Base-by-base conservation (phyloP, 2,113 vertebrate genomes). In the Macaca mulatta region DNA sequence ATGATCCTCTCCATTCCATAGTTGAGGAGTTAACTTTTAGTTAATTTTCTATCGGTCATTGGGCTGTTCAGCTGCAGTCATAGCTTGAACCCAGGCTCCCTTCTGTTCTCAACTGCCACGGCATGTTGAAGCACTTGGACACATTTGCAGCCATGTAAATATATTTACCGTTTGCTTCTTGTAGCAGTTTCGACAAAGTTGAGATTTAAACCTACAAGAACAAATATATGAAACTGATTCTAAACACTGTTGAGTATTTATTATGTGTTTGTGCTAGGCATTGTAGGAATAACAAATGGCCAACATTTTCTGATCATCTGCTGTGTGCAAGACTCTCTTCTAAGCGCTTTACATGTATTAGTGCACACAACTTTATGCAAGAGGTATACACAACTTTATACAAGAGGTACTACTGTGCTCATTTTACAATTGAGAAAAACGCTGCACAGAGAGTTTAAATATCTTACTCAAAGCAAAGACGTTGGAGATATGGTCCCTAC, bases 211-310 rank as follows among this genome's bases (percentile, higher is more conserved):
- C 8, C 18, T 85, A 11, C 30, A 70, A 72, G 11, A 80, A 72
- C 25, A 50, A 83, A 52, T 64, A 8, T 20, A 3, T 64, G 75
- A 81, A 90, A 52, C 22, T 40, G 38, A 90, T 52, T 94, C 22
- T 67, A 70, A 70, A 22, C 9, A 9, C 32, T 30, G 5, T 5
- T 17, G 7, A n/a, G 18, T 64, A 23, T 6, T 55, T 50, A 45
- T 0, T 48, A 40, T 0, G 25, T 0, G 17, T 30, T 55, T 13
- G 14, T 8, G 27, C 1, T 48, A 4, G 22, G 40, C 5, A 93
- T 23, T 45, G 25, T 40, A 89, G 11, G 30, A 77, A 67, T 6
- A 72, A 16, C n/a, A 32, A 61, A 25, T 12, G 59, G 70, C 35
- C 57, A 22, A 35, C 43, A 40, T 92, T 69, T 81, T 85, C 55